Percentiles rank a stretch among this genome's conserved stretches.
Conservation (phyloP, 1,140 invertebrate species). For the Drusus annulatus region DNA sequence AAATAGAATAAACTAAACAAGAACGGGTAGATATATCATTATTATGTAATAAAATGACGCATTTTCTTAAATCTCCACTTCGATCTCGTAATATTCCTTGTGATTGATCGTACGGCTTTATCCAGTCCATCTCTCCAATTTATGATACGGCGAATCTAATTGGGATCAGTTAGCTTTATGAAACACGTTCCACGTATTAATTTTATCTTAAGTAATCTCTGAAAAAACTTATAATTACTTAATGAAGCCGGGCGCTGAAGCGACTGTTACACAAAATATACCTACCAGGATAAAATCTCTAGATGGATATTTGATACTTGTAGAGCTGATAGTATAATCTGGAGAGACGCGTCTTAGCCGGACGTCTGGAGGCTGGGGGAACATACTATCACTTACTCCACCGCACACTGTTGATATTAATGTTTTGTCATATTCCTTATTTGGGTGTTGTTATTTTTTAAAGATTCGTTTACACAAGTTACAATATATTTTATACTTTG, state of each 20-base stretch:
- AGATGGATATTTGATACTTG: background rate
- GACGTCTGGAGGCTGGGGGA: background rate
- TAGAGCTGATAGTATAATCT: too few species aligned
- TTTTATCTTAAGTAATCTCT: background rate
- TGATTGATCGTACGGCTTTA: background rate
- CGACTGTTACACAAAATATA: background rate
- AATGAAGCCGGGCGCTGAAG: constrained; percentile 5
- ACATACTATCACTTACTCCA: background rate
- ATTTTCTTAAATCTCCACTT: too few species aligned
- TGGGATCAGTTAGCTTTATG: background rate
- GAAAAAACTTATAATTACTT: constrained; percentile 12
- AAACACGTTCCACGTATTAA: background rate
- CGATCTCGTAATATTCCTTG: too few species aligned
- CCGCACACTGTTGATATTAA: background rate
- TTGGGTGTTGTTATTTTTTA: too few species aligned
- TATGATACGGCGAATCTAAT: constrained; percentile 7
- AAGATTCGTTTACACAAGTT: too few species aligned
- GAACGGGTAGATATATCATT: too few species aligned
- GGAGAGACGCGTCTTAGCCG: background rate
- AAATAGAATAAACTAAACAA: too few species aligned
- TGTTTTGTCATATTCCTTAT: too few species aligned
- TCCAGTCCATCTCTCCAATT: constrained; percentile 3
- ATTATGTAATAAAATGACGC: too few species aligned
- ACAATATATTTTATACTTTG: too few species aligned
- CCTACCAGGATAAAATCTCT: background rate